phyloP scores from a whole-genome alignment of 2,113 vertebrate genomes.

The Hippocampus barbouri region DNA sequence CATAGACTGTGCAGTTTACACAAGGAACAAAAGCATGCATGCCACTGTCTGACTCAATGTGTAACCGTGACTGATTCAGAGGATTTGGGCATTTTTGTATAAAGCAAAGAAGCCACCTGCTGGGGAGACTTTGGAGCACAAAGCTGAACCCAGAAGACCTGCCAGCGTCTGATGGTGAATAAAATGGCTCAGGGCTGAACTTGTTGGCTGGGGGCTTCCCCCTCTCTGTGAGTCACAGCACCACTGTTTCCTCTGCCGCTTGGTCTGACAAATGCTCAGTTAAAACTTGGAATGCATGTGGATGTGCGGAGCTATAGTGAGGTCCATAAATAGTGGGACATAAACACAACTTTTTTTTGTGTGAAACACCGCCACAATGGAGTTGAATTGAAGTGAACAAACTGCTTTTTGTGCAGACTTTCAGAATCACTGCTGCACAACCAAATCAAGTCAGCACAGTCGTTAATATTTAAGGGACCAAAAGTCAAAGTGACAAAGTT shows the following conservation, averaged over 20 bases:
- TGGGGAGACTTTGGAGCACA: conserved; percentile 37
- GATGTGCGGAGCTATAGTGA: neutral
- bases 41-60: conserved; percentile 25
- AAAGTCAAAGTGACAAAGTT: too few relatives aligned
- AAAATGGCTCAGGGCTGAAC: conserved; percentile 50
- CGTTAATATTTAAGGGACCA: too few relatives aligned
- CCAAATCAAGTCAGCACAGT: too few relatives aligned
- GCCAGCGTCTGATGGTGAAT: conserved; percentile 38
- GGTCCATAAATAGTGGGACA: too few relatives aligned
- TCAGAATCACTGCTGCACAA: too few relatives aligned
- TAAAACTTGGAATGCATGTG: neutral
- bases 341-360: too few relatives aligned
- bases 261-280: neutral
- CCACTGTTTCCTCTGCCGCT: conserved; percentile 8
- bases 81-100: conserved; percentile 35
- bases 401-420: too few relatives aligned
- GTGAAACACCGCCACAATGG: too few relatives aligned
- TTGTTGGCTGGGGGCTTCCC: conserved; percentile 38
- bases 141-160: conserved; percentile 33
- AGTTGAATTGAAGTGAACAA: too few relatives aligned
- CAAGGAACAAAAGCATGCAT: conserved; percentile 29
- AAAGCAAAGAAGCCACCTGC: conserved; percentile 46
- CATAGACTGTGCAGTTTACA: conserved; percentile 1
- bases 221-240: conserved; percentile 28
- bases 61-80: conserved; percentile 35